These are phyloP conservation scores for Laticauda colubrina DNA, from an alignment of 2,113 vertebrate species.

Conservation along the genomic window DNA sequence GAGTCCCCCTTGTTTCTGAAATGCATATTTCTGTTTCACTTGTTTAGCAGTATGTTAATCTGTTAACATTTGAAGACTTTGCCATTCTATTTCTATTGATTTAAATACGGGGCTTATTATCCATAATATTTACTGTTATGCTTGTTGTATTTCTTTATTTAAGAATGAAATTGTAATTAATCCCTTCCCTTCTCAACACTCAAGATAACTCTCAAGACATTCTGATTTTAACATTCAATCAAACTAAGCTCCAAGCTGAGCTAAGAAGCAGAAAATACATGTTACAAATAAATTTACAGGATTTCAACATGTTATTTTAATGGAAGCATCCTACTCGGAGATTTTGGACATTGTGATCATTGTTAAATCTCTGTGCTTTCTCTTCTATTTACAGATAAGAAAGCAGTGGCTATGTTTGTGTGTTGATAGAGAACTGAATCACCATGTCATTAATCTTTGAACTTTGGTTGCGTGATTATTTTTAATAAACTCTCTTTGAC, in stretches of 20 bases:
- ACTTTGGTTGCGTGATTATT: not conserved
- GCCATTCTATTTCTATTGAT: not conserved
- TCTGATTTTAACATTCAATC: not conserved
- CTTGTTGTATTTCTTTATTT: not conserved
- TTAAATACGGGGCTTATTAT: not conserved
- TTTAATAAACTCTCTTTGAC: not conserved
- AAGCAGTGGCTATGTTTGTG: not conserved
- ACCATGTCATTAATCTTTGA: not conserved
- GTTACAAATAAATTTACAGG: not conserved
- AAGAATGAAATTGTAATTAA: not conserved
- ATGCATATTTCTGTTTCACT: not conserved
- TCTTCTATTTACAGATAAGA: not conserved
- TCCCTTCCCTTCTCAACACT: not conserved
- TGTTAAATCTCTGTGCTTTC: not conserved
- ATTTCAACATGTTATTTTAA: not conserved
- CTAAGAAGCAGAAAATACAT: not conserved
- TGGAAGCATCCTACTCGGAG: not conserved
- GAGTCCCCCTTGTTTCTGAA: not conserved
- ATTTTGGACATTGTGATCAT: not conserved
- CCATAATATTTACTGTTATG: not conserved
- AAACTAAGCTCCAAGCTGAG: not conserved
- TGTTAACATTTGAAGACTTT: not conserved
- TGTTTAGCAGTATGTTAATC: not conserved
- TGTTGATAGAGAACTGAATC: not conserved
- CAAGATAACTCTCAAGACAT: not conserved